Percentiles rank a stretch among this genome's conserved stretches.
These are phyloP conservation scores for Enteromius viviparus DNA, from an alignment of 2,797 vertebrate species.

Conservation along the genomic window DNA sequence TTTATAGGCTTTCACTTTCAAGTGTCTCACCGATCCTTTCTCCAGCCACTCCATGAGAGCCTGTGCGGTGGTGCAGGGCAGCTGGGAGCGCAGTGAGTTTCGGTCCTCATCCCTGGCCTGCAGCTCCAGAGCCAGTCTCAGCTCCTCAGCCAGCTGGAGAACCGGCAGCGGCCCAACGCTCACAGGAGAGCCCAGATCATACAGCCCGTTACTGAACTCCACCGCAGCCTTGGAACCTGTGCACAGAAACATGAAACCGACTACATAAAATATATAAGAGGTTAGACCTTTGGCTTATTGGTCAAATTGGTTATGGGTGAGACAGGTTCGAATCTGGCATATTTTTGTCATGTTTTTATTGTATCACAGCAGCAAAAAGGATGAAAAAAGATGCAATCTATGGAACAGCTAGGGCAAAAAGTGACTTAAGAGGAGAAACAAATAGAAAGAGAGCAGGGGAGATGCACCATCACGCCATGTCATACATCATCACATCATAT, in stretches of 20 bases:
- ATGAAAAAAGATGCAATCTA: not conserved
- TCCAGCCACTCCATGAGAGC: slow-evolving; percentile 87
- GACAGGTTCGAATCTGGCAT: not conserved
- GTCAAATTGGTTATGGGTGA: not conserved
- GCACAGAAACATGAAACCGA: not conserved
- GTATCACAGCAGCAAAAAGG: not conserved
- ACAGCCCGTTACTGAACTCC: slow-evolving; percentile 81
- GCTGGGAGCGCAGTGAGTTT: slow-evolving; percentile 80
- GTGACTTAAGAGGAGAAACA: not conserved
- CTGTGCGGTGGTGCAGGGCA: slow-evolving; percentile 81
- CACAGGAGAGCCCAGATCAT: slow-evolving; percentile 81
- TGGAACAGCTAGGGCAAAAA: not conserved
- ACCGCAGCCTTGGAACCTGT: slow-evolving; percentile 87
- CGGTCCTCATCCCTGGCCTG: slow-evolving; percentile 78
- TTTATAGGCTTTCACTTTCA: not conserved
- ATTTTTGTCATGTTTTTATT: not conserved
- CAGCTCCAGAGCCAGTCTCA: slow-evolving; percentile 87
- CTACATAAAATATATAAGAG: not conserved
- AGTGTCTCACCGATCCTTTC: slow-evolving; percentile 81
- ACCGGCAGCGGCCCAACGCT: slow-evolving; percentile 83
- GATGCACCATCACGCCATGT: slow-evolving; percentile 2
- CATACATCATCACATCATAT: slow-evolving; percentile 29
- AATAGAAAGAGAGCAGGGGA: slow-evolving; percentile 14
- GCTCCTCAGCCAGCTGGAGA: slow-evolving; percentile 87
- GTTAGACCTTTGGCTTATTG: not conserved